Percentiles rank a stretch among this genome's conserved stretches.
phyloP scores from a whole-genome alignment of 2,888 invertebrate genomes.

The Plagodis pulveraria region DNA sequence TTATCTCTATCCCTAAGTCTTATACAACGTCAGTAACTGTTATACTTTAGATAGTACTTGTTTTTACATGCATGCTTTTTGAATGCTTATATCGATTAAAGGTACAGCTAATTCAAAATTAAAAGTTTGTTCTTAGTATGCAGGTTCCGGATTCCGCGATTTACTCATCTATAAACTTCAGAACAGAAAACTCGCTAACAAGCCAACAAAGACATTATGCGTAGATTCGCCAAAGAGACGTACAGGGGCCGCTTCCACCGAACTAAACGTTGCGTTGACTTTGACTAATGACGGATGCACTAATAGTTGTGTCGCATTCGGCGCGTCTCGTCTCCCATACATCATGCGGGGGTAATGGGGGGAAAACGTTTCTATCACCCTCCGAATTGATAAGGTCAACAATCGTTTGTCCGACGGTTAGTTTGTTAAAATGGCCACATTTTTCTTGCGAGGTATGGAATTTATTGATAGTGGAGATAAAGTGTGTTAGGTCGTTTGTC shows the following conservation, averaged over 20 bases:
- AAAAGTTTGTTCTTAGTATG: too few relatives aligned
- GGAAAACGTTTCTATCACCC: conserved; percentile 75
- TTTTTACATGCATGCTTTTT: too few relatives aligned
- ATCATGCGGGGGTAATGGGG: conserved; percentile 79
- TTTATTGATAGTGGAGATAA: conserved; percentile 37
- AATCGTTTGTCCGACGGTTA: conserved; percentile 68
- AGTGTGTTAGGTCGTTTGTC: conserved; percentile 27
- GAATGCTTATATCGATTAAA: too few relatives aligned
- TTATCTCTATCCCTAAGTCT: too few relatives aligned
- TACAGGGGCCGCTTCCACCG: conserved; percentile 34
- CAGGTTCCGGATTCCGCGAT: too few relatives aligned
- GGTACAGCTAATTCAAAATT: too few relatives aligned
- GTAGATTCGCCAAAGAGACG: conserved; percentile 8
- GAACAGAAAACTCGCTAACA: too few relatives aligned
- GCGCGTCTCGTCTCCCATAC: conserved; percentile 59
- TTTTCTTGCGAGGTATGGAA: conserved; percentile 31
- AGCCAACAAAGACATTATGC: conserved; percentile 1
- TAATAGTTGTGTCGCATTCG: conserved; percentile 82
- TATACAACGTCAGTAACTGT: too few relatives aligned
- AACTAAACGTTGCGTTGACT: conserved; percentile 75
- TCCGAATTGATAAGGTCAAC: conserved; percentile 75
- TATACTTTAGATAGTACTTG: too few relatives aligned
- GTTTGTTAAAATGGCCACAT: conserved; percentile 46
- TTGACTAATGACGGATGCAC: conserved; percentile 85
- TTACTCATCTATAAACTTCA: too few relatives aligned